These are phyloP conservation scores for Cynocephalus volans DNA, from an alignment of 2,113 vertebrate species.

Conservation along the genomic window DNA sequence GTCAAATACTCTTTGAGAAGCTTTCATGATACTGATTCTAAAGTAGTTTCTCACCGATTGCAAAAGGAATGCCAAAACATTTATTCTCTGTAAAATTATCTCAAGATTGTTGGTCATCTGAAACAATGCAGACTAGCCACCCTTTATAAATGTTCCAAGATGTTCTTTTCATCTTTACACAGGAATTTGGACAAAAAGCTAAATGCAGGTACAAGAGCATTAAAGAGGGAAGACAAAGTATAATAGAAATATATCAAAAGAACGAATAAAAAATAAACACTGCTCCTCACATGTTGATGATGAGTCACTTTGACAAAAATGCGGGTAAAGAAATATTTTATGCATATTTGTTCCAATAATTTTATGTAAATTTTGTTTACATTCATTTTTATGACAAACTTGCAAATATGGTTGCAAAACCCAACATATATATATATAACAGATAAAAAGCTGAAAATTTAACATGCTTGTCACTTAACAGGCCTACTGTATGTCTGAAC, in stretches of 20 bases:
- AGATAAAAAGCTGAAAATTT: constrained; percentile 10
- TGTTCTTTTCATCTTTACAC: not conserved
- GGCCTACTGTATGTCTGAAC: not conserved
- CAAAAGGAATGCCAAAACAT: not conserved
- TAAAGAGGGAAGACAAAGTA: not conserved
- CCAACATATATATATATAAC: not conserved
- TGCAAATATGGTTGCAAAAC: not conserved
- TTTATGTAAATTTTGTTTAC: not conserved
- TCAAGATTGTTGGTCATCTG: not conserved
- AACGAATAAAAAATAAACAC: not conserved
- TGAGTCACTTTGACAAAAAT: not conserved
- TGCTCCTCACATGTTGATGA: not conserved
- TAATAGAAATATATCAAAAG: not conserved
- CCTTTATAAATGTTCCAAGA: not conserved
- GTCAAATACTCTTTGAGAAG: not conserved
- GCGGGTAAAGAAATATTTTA: not conserved
- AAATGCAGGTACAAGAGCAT: not conserved
- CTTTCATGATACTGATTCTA: not conserved
- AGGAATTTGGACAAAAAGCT: not conserved
- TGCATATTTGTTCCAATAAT: not conserved
- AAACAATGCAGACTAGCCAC: not conserved
- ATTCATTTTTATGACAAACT: constrained; percentile 33
- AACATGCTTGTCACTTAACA: not conserved
- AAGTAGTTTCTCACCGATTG: not conserved
- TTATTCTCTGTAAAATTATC: not conserved